A percentile compares a stretch with the other conserved stretches of the same genome.
Conservation (phyloP, 2,888 invertebrate genomes). For the Erebia epiphron region DNA sequence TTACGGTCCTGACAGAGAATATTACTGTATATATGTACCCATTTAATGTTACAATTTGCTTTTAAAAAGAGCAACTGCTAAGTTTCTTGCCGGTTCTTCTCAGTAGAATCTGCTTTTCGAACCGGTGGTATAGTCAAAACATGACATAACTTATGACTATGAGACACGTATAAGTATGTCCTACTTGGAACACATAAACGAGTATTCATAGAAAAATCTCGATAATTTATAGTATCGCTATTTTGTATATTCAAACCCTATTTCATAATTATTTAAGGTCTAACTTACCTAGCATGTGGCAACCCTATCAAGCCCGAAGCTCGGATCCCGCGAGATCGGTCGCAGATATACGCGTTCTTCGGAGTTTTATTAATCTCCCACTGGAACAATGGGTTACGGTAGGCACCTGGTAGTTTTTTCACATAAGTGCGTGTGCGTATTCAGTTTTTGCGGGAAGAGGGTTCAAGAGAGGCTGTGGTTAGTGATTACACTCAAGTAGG, state of each 20-base stretch:
- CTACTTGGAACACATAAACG: too few relatives aligned
- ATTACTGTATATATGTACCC: too few relatives aligned
- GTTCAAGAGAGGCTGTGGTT: conserved; percentile 53
- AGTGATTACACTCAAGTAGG: conserved; percentile 40
- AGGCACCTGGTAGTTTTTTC: conserved; percentile 80
- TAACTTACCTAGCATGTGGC: neutral
- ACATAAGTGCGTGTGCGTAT: conserved; percentile 59
- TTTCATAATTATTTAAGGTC: neutral
- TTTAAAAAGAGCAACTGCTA: too few relatives aligned
- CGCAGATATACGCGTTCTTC: conserved; percentile 76
- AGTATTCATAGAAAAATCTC: too few relatives aligned
- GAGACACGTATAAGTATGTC: too few relatives aligned
- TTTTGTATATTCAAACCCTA: neutral
- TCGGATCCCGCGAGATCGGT: conserved; percentile 80
- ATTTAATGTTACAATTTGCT: too few relatives aligned
- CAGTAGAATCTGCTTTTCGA: too few relatives aligned
- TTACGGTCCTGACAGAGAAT: too few relatives aligned
- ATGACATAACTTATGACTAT: too few relatives aligned
- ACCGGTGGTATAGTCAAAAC: too few relatives aligned
- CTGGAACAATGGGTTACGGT: conserved; percentile 79
- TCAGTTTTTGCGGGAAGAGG: conserved; percentile 72
- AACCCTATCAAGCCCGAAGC: conserved; percentile 55
- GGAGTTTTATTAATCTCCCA: conserved; percentile 82
- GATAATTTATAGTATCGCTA: neutral
- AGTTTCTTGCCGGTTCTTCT: too few relatives aligned